Base-by-base conservation (phyloP, 1,140 invertebrate genomes). In the Drosophila aff. region DNA sequence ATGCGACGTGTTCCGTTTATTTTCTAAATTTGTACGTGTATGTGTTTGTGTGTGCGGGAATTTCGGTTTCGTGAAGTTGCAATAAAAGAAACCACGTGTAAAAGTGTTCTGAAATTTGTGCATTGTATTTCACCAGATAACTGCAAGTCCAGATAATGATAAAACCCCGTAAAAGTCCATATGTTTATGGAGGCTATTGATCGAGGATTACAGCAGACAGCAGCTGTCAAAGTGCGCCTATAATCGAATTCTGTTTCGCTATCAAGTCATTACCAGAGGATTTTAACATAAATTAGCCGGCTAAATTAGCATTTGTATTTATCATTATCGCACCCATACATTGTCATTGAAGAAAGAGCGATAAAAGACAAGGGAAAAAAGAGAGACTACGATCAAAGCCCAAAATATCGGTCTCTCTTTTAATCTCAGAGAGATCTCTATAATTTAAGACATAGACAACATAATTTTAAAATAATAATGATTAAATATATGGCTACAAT, bases 51-150 rank as follows among this genome's bases (percentile, higher is more conserved):
- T 33, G 50, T 83, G 61, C 36, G 76, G 81, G 81, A 83, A 83
- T 83, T 80, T 83, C 41, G 66, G 76, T 76, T 80, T 71, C 81
- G 81, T 83, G 81, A 83, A 83, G 81, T 83, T 83, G 81, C 81
- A 83, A 62, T 84, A 43, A 41, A 63, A 65, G 31, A 52, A 83
- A 83, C 74, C 80, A 82, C 80, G 80, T 82, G 80, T 82, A 50
- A 65, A 81, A 75, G 11, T 66, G 62, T 58, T 64, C 21, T 65
- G 74, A 53, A 74, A 58, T 66, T 55, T 55, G 21, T 53, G 38
- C 46, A 62, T 13, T 65, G 33, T 18, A 18, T 18, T 44, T 36
- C 10, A n/a, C 16, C 7, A n/a, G n/a, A 21, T 28, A 28, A 26
- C 6, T 28, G 4, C 15, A n/a, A 21, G 8, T 6, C 8, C n/a